Base-by-base conservation (phyloP, 2,113 vertebrate species). In the Phrynosoma blainvillii region DNA sequence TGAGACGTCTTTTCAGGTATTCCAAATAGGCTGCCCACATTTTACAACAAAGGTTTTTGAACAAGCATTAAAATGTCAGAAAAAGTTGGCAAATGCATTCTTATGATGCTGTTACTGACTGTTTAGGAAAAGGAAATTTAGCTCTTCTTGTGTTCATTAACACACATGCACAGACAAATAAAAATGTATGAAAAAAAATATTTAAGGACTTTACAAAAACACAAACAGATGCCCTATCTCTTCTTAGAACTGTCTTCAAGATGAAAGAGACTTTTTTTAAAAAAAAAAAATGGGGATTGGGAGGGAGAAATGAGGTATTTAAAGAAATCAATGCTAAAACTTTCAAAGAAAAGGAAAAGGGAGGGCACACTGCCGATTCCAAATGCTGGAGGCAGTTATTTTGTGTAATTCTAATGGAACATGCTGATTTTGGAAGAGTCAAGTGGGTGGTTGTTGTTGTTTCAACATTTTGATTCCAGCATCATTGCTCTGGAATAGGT, bases 311-410 rank as follows among this genome's bases (percentile, higher is more conserved):
- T 92, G 96, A 96, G 97, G 97, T 97, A 96, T 96, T 96, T 94
- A 96, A 96, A 93, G 93, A 95, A 95, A 97, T 96, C 96, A 96
- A 96, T 91, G 96, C 96, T 95, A 97, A 97, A 97, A 98, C 97
- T 97, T 95, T 92, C 93, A 95, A 96, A 96, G 96, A 95, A 97
- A 97, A 94, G 95, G 95, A 94, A 92, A 93, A 91, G 88, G 92
- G 79, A 40, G 23, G 3, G 18, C n/a, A 30, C 76, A 91, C 40
- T 88, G 73, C 92, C 89, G 93, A 95, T 92, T 94, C 92, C 88
- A 94, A 96, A 94, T 6, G 94, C 95, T 94, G 91, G 94, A 93
- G 89, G 95, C 93, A 93, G 93, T 91, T 78, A 77, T 68, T 54
- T 62, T 86, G 91, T 92, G 93, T 85, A 96, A 94, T 96, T 96